Base-by-base conservation (phyloP, 2,888 invertebrate genomes). In the Cryptocephalus moraei region DNA sequence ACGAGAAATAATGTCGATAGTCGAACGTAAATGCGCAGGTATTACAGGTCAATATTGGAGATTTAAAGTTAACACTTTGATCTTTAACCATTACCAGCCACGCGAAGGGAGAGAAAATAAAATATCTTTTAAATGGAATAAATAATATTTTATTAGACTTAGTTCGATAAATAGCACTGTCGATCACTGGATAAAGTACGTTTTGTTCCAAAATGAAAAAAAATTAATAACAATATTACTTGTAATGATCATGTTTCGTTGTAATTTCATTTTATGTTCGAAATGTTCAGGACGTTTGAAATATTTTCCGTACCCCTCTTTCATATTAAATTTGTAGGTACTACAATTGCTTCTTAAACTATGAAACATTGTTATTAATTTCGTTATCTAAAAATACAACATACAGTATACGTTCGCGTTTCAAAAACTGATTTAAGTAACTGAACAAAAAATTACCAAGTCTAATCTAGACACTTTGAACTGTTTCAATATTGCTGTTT, bases 131-230 rank as follows among this genome's bases (percentile, higher is more conserved):
- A 45, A 13, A 48, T 63, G 59, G 63, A 67, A 67, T 67, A 67
- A 67, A 67, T 67, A 66, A 67, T 67, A 61, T 67, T 67, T 65
- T 67, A 64, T 65, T 62, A 61, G 60, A 62, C 58, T 63, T 62
- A 62, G 58, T 60, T 63, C 60, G 63, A 64, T 64, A 62, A 62
- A 60, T 60, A 63, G 59, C 61, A 63, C 59, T 63, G 63, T 56
- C 54, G 59, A 63, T 64, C 61, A 63, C 60, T 60, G 61, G 59
- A 55, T 58, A 49, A 49, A 56, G 52, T 54, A 58, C 54, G 47
- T 51, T 55, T 51, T 48, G 45, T 46, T 22, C 22, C 22, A 6
- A 22, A 22, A 22, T 4, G 22, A 22, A 22, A 45, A 39, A 39
- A 38, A 36, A 22, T 13, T 36, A 14, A 36, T 13, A 38, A 44